Conservation (phyloP, 2,113 vertebrate species). For the Tapirus terrestris region DNA sequence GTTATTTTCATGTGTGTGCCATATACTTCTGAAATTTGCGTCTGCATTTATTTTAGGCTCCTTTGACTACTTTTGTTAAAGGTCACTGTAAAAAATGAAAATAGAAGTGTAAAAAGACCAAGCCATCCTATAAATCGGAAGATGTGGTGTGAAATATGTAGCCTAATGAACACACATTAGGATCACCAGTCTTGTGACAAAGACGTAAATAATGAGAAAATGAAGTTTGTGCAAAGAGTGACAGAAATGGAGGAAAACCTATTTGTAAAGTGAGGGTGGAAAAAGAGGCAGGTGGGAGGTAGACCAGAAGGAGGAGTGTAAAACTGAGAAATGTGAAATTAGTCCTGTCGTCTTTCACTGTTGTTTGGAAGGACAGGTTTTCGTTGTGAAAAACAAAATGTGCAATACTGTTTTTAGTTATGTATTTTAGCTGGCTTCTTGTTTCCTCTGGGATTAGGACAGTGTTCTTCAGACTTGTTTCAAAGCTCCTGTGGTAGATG, state of each 20-base stretch:
- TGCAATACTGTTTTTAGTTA: neutral
- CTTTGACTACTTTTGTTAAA: neutral
- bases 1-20: neutral
- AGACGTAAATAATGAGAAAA: neutral
- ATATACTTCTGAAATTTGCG: neutral
- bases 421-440: neutral
- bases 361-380: neutral
- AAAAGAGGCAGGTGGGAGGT: neutral
- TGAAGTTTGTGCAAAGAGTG: neutral
- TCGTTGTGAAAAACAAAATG: neutral
- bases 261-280: neutral
- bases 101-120: neutral
- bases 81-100: neutral
- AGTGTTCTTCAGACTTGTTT: neutral
- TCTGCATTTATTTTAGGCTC: neutral
- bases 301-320: neutral
- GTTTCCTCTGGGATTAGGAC: neutral
- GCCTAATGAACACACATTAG: neutral
- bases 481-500: neutral
- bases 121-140: neutral
- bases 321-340: neutral
- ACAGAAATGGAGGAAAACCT: neutral
- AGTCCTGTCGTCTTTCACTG: neutral
- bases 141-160: neutral
- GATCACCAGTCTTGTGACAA: neutral